A percentile compares a stretch with the other conserved stretches of the same genome.
These are phyloP conservation scores for Platycheirus albimanus DNA, from an alignment of 2,888 invertebrate genomes.

Conservation along the genomic window DNA sequence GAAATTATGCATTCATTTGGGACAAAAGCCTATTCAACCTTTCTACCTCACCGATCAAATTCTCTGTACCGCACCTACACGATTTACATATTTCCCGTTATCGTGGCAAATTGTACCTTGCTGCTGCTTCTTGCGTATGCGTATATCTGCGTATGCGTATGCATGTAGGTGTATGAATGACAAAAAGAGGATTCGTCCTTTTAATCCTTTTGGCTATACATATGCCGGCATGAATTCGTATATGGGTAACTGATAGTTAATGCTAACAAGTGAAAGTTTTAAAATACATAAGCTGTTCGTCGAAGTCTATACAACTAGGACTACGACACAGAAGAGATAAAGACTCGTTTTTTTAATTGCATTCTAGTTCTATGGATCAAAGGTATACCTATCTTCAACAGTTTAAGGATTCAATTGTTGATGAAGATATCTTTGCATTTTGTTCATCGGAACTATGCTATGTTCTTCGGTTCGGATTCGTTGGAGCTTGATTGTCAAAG, in stretches of 20 bases:
- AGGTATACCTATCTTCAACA: not conserved
- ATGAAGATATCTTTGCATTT: not conserved
- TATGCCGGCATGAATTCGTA: too few relatives aligned
- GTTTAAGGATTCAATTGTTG: slow-evolving; percentile 6
- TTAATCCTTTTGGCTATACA: slow-evolving; percentile 4
- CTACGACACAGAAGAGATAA: slow-evolving; percentile 15
- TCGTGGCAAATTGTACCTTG: slow-evolving; percentile 26
- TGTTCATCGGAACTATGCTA: too few relatives aligned
- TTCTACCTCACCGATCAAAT: slow-evolving; percentile 26
- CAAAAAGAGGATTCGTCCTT: slow-evolving; percentile 6
- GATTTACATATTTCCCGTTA: slow-evolving; percentile 15
- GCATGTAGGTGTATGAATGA: too few relatives aligned
- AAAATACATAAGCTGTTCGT: slow-evolving; percentile 18
- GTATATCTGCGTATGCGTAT: too few relatives aligned
- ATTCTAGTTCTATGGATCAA: slow-evolving; percentile 15
- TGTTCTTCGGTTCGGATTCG: too few relatives aligned
- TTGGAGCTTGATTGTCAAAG: not conserved
- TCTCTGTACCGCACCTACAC: slow-evolving; percentile 12
- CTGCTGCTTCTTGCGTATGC: not conserved
- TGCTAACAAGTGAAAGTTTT: slow-evolving; percentile 52
- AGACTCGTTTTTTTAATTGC: slow-evolving; percentile 48
- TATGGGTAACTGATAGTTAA: slow-evolving; percentile 12
- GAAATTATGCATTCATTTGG: slow-evolving; percentile 68
- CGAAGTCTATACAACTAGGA: too few relatives aligned
- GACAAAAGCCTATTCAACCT: slow-evolving; percentile 58